Evolutionary conservation across 2,797 vertebrate species (phyloP), one percentile per base, ranked within the genome.

Genomic region (Microctenopoma steveboyesi): DNA sequence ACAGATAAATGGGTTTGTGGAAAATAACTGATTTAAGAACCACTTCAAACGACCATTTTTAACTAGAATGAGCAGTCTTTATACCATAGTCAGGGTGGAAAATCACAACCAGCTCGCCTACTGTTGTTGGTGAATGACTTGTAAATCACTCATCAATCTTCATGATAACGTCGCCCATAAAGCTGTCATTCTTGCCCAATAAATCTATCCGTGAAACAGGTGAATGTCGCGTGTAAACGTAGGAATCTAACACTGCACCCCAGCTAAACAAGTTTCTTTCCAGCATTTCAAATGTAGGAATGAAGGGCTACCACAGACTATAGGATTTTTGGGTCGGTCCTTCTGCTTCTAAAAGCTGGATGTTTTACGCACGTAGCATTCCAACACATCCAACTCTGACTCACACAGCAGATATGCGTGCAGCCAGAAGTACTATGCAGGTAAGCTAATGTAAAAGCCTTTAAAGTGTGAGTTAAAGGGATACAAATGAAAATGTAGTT

Each of bases 251-350:
- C 42, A 14, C 22, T 43, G 22, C n/a, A 30, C 13, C 0, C 2
- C 42, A 56, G 58, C 30, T 58, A 30, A 57, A 71, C 28, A 42
- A 67, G 74, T 77, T 76, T 64, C 52, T 53, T 56, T 79, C 39
- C 43, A 52, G 49, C 22, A 64, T 10, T 13, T 64, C 52, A 77
- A 46, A 56, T 43, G 8, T 28, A 43, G 18, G 45, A 53, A 65
- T 22, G 45, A 65, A 47, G 4, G 8, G 2, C 12, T 8, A 69
- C 35, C n/a, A 58, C 16, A 39, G 39, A 70, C 40, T 43, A 15
- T 45, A 45, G 42, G 39, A 22, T 3, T 30, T 40, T 55, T 50
- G 27, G 58, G 42, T 30, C 25, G 43, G 40, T 48, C 28, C 12
- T 18, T 14, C 49, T 27, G 49, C 22, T 9, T 51, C 14, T 48